Base-by-base conservation (phyloP, 2,888 invertebrate genomes). In the Platycnemis pennipes region DNA sequence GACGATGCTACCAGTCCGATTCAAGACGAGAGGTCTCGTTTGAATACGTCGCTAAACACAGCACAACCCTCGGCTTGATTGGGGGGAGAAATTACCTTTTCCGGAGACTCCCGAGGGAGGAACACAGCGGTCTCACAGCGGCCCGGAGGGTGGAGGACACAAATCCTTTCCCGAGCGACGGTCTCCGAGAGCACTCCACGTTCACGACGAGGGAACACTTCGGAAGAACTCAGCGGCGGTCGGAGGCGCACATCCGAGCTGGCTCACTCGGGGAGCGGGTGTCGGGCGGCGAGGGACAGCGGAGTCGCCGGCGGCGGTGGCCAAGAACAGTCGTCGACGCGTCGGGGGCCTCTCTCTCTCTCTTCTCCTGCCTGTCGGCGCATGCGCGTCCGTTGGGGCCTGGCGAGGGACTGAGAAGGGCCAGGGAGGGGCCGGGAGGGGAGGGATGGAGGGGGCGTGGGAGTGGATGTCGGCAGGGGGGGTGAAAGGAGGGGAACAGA, bases 71-170 rank as follows among this genome's bases (percentile, higher is more conserved):
- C n/a, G n/a, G n/a, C n/a, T n/a, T n/a, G n/a, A n/a, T n/a, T n/a
- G n/a, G n/a, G n/a, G n/a, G n/a, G n/a, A n/a, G n/a, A 37, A 77
- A 77, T 37, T 77, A 77, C 77, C 77, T 77, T 77, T 37, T 77
- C 77, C 2, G 26, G 1, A 0, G 77, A 77, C 77, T 77, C 77
- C 77, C 77, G 77, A 11, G 2, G 77, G 13, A 77, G 77, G 77
- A 77, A n/a, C n/a, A n/a, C n/a, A n/a, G 77, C 37, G 37, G 37
- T 37, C 11, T 37, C 13, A 37, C 77, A 37, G 8, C 37, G 77
- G 37, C 2, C 7, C 63, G 63, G 63, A n/a, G 3, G n/a, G 53
- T 49, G 49, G 49, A 49, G 49, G 49, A 49, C 49, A 49, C 7
- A 49, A 5, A 5, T 13, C 13, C 49, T 49, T 49, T 8, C 5